Base-by-base conservation (phyloP, 2,797 vertebrate species). In the Onychomys torridus region DNA sequence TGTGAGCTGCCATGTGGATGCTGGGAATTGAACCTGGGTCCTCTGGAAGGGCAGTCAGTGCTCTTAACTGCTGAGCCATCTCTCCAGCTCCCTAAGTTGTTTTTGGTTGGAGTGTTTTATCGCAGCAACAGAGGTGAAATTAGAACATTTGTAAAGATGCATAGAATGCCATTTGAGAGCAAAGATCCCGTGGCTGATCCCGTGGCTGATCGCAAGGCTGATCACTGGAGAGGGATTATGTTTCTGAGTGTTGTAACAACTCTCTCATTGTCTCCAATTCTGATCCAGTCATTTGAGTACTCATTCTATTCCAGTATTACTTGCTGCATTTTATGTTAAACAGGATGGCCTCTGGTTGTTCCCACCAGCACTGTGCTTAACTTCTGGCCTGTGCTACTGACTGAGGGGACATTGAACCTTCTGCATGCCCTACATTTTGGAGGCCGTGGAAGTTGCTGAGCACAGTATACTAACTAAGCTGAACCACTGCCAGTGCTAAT, bases 71-170 rank as follows among this genome's bases (percentile, higher is more conserved):
- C 71, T 40, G 37, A 75, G 23, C 37, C 37, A 40, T 27, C 37
- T 75, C 37, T 75, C 11, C 37, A 75, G 71, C 2, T 4, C 5
- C 23, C 12, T 37, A 5, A 27, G 46, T 37, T 69, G 23, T 29
- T 37, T 69, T 69, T 67, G 12, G 3, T 52, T 49, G 63, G 46
- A 25, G 43, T 69, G 32, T 27, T 71, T 86, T 27, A 63, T 86
- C 65, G 71, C 46, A 71, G 46, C 4, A 16, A 55, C 34, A 19
- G 46, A 34, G 83, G 4, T 69, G 34, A 71, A 86, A 37, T 5
- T 69, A 49, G 98, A 96, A 12, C 97, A 98, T 98, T 98, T 99
- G 98, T 99, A 98, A 99, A 98, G 98, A 98, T 98, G 98, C 87
- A 65, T 32, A 98, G 97, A 98, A 99, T 98, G 11, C 98, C 98